Evolutionary conservation across 2,797 vertebrate genomes (phyloP), one percentile per base, ranked within the genome.

Genomic region (Gymnocypris eckloni): DNA sequence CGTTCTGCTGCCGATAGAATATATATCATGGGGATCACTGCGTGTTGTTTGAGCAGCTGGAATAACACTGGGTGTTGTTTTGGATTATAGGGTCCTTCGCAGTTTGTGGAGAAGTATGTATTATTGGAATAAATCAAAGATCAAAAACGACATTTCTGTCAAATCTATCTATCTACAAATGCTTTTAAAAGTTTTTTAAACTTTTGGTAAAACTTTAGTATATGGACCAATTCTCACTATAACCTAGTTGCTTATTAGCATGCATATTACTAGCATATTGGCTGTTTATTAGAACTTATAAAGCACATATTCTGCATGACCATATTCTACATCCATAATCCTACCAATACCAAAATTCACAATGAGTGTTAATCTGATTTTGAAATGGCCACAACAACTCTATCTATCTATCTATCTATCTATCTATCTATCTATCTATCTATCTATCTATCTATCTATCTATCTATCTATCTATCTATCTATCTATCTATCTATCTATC

Each of bases 11-110:
- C 86, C 75, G 75, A 89, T 87, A 61, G 85, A 88, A 89, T 88
- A 91, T 90, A 89, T 86, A 90, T 88, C 81, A 85, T 78, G 52
- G 56, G 82, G 81, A 89, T 84, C 82, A 86, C 84, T 87, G 87
- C 71, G 25, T 86, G 78, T 84, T 86, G 70, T 84, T 83, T 76
- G 83, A 52, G 75, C 41, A 75, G 73, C 64, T 69, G 56, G 72
- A 84, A 79, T 77, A 87, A 85, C 86, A 76, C 61, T 54, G 86
- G 78, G 78, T 72, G 69, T 85, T 86, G 86, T 90, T 90, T 85
- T 81, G 69, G 83, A 84, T 87, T 77, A 83, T 79, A 72, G 56
- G 67, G 48, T 83, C 13, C 41, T 56, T 81, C 50, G 41, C 76
- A 71, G 56, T 88, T 86, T 88, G 82, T 73, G 50, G 45, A 37